These are phyloP conservation scores for Erinaceus europaeus DNA, from an alignment of 2,113 vertebrate species.

Conservation along the genomic window DNA sequence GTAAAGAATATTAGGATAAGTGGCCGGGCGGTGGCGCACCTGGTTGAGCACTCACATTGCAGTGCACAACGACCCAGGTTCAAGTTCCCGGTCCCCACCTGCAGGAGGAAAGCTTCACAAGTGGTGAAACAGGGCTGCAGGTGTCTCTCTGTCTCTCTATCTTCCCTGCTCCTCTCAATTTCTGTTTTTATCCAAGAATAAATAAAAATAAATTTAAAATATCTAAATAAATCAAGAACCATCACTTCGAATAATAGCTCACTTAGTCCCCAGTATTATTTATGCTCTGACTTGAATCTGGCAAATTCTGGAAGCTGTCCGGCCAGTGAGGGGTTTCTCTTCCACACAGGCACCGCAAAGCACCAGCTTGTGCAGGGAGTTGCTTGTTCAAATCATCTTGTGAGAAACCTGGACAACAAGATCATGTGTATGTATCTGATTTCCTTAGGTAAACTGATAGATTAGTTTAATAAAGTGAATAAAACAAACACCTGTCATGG, in stretches of 20 bases:
- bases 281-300: neutral
- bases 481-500: too few relatives aligned
- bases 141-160: too few relatives aligned
- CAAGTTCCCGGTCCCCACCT: too few relatives aligned
- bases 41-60: too few relatives aligned
- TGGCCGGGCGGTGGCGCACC: too few relatives aligned
- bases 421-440: neutral
- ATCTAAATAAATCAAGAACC: conserved; percentile 7
- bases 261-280: neutral
- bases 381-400: conserved; percentile 8
- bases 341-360: neutral
- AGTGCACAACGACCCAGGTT: too few relatives aligned
- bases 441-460: neutral
- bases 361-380: neutral
- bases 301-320: neutral
- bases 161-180: too few relatives aligned
- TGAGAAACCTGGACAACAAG: neutral
- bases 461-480: neutral
- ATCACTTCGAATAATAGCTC: neutral
- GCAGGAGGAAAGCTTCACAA: too few relatives aligned
- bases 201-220: too few relatives aligned
- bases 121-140: too few relatives aligned
- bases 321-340: neutral
- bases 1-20: neutral
- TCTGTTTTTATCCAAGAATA: too few relatives aligned